Evolutionary conservation across 1,140 invertebrate genomes (phyloP), one percentile per base, ranked within the genome.

Genomic region (Cotesia vestalis): DNA sequence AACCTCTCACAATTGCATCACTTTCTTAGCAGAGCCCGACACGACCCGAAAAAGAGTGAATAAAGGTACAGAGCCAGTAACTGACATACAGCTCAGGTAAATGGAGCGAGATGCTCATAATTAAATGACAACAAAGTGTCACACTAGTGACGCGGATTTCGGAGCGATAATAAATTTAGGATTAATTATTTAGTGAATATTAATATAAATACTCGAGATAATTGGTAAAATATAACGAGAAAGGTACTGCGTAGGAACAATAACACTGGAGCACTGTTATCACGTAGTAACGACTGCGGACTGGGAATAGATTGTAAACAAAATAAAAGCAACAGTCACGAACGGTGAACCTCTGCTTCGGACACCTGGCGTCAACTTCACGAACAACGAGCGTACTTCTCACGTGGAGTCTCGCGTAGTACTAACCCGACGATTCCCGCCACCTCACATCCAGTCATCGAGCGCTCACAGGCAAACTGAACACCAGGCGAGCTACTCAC

Each of bases 351-450:
- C 57, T 8, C 17, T 59, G 57, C 57, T 8, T 6, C 27, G 57
- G 57, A 63, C 40, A 69, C 57, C 57, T 51, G 35, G 57, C 46
- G 61, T 35, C 46, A 12, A 36, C 5, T 27, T 27, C 64, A 62
- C 8, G 36, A 66, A 66, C 69, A n/a, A 57, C 46, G 46, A 69
- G 52, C 62, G 60, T 71, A 20, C 35, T 55, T 4, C 69, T 71
- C 61, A 36, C 35, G 51, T 66, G 62, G 62, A 55, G 69, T 40
- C 61, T 66, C 69, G 60, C 69, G 69, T 71, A 64, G 69, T 66
- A 71, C 69, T 71, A 66, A 53, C 66, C 62, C 52, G 17, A 71
- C 69, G 36, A 62, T 70, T 71, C 69, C 69, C 69, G 69, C 69
- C 69, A 59, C 62, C 46, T 55, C 17, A 57, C 40, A 66, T 57